Percentiles rank a stretch among this genome's conserved stretches.
phyloP scores from a whole-genome alignment of 2,888 invertebrate genomes.

The Drosophila planitibia region DNA sequence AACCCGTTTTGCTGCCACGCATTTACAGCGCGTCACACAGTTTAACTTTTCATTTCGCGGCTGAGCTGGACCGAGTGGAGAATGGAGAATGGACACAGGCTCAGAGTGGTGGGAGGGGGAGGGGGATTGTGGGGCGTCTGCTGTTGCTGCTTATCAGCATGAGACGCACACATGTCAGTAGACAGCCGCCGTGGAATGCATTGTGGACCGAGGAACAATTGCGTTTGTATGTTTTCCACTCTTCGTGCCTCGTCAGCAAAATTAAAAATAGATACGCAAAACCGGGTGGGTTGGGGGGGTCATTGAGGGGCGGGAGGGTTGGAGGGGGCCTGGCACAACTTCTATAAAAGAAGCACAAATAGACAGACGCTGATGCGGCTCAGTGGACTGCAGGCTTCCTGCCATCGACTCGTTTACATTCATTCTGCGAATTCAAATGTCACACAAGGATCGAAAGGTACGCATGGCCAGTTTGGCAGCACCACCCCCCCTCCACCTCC shows the following conservation, averaged over 20 bases:
- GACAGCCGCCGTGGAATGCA: constrained; percentile 66
- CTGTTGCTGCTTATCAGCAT: constrained; percentile 72
- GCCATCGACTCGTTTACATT: constrained; percentile 29
- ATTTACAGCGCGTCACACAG: constrained; percentile 72
- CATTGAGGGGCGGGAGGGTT: background rate
- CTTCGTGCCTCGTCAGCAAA: constrained; percentile 76
- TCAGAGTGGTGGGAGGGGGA: background rate
- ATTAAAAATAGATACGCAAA: constrained; percentile 78
- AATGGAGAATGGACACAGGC: background rate
- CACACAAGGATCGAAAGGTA: constrained; percentile 80
- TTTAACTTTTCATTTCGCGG: constrained; percentile 78
- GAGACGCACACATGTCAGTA: constrained; percentile 78
- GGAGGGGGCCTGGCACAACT: constrained; percentile 39
- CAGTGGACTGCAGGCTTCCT: constrained; percentile 5
- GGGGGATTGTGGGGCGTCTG: constrained; percentile 28
- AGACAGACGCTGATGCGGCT: constrained; percentile 12
- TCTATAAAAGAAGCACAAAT: constrained; percentile 55
- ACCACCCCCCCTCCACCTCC: background rate
- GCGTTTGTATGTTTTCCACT: constrained; percentile 75
- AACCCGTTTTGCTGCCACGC: constrained; percentile 34
- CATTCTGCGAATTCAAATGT: constrained; percentile 77
- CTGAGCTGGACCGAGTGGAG: constrained; percentile 39
- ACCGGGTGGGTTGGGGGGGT: no score
- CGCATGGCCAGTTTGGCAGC: constrained; percentile 67
- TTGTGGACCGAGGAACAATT: constrained; percentile 75